Conservation (phyloP, 2,113 vertebrate species). For the Calypte anna region DNA sequence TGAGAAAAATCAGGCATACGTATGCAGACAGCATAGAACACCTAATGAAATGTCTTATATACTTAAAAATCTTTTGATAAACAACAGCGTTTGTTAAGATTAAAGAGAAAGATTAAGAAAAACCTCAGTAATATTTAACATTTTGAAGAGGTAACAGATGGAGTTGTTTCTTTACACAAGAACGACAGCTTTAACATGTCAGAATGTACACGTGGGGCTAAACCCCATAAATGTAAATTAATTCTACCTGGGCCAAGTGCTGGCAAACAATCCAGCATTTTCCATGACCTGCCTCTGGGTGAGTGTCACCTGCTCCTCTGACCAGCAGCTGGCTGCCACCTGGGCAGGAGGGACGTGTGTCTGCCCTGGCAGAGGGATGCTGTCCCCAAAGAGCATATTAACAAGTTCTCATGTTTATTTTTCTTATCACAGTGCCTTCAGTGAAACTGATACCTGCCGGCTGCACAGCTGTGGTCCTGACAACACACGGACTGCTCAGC, state of each 20-base stretch:
- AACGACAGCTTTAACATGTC: neutral
- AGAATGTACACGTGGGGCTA: neutral
- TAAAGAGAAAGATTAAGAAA: neutral
- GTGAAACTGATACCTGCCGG: neutral
- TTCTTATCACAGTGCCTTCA: neutral
- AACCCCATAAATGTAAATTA: neutral
- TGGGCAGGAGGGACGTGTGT: neutral
- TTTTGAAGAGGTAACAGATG: neutral
- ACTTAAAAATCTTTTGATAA: neutral
- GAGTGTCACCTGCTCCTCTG: neutral
- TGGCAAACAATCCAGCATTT: neutral
- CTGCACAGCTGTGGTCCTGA: fast-evolving
- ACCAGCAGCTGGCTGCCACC: neutral
- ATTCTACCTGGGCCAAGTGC: neutral
- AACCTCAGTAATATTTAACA: neutral
- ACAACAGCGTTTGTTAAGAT: neutral
- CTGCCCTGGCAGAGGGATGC: fast-evolving
- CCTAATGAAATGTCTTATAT: neutral
- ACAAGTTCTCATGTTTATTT: neutral
- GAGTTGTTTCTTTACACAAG: neutral
- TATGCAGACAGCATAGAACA: neutral
- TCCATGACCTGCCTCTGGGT: neutral
- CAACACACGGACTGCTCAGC: fast-evolving
- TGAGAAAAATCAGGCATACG: neutral
- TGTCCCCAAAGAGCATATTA: fast-evolving